Percentiles rank a stretch among this genome's conserved stretches.
Evolutionary conservation across 1,140 invertebrate species (phyloP).

Genomic region (Harlomillsia oculata): DNA sequence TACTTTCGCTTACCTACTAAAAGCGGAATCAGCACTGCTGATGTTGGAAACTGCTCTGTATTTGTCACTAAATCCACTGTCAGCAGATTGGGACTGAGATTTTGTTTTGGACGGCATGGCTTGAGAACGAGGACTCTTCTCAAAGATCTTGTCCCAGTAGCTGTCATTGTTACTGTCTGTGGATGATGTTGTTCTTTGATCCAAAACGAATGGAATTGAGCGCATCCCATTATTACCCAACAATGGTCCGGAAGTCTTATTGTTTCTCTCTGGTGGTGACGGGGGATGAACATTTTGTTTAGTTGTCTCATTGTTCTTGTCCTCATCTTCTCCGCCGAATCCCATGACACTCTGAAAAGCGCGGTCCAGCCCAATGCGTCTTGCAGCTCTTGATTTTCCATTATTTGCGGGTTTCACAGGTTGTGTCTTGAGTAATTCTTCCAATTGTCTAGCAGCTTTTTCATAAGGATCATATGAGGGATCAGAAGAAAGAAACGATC

Average conservation of each 20-base stretch:
- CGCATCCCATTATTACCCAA: not conserved
- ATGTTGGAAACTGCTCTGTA: conserved; percentile 30
- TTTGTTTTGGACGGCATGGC: conserved; percentile 1
- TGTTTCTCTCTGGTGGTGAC: conserved; percentile 22
- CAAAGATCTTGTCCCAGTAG: conserved; percentile 33
- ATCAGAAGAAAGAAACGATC: conserved; percentile 16
- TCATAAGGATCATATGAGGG: conserved; percentile 55
- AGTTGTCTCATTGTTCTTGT: no score
- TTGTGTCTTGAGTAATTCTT: conserved; percentile 47
- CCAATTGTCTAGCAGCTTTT: conserved; percentile 57
- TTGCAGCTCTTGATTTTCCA: conserved; percentile 18
- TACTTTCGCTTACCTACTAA: conserved; percentile 57
- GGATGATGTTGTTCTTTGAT: conserved; percentile 10
- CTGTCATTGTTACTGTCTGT: conserved; percentile 18
- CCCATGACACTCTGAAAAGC: conserved; percentile 34
- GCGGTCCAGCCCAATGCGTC: conserved; percentile 32
- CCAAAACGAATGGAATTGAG: conserved; percentile 12
- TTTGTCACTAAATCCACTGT: conserved; percentile 14
- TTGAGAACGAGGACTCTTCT: conserved; percentile 25
- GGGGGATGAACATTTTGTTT: conserved; percentile 1
- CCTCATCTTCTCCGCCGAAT: not conserved
- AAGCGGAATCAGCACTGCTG: conserved; percentile 54
- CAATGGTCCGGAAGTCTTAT: conserved; percentile 28
- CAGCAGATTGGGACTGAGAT: not conserved
- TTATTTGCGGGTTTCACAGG: conserved; percentile 19